Evolutionary conservation across 2,797 vertebrate genomes (phyloP), one percentile per base, ranked within the genome.

Genomic region (Bucorvus abyssinicus): DNA sequence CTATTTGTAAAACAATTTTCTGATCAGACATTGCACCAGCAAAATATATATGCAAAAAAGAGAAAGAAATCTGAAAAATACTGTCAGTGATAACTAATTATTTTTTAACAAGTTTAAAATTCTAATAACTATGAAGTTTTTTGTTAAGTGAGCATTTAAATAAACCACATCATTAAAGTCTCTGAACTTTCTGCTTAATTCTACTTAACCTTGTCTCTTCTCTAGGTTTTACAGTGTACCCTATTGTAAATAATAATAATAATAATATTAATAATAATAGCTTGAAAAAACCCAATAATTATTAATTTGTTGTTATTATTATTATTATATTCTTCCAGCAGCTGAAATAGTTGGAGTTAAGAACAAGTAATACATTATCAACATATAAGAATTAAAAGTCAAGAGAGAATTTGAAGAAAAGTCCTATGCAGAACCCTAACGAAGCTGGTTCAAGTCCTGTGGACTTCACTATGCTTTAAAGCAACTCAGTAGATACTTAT

Each of bases 1-100:
- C 27, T 76, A 36, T 50, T 88, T 88, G 27, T 70, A 93, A 91
- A 82, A 6, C 8, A 86, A 6, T 2, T 64, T 95, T 93, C 27
- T 77, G 19, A 49, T 88, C 61, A 87, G 49, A 84, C 9, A 85
- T 71, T 30, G 12, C 21, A 67, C 14, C 22, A 73, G 11, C 34
- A 88, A 96, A 95, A 75, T 50, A 19, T 50, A 19, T 21, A 68
- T 87, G 89, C 69, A 75, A 95, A 93, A 74, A 12, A 85, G 34
- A 76, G 88, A 68, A 59, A 90, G 14, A 53, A 34, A 27, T 50
- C 10, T 53, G 40, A 61, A 87, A 85, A 84, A 30, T n/a, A 52
- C 3, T 19, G 0, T 87, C 49, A 17, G 5, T 20, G 80, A 24
- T 69, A 53, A 70, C 68, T 57, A 34, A 52, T 75, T 55, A 3